phyloP scores from a whole-genome alignment of 2,888 invertebrate genomes.

The Automeris io region DNA sequence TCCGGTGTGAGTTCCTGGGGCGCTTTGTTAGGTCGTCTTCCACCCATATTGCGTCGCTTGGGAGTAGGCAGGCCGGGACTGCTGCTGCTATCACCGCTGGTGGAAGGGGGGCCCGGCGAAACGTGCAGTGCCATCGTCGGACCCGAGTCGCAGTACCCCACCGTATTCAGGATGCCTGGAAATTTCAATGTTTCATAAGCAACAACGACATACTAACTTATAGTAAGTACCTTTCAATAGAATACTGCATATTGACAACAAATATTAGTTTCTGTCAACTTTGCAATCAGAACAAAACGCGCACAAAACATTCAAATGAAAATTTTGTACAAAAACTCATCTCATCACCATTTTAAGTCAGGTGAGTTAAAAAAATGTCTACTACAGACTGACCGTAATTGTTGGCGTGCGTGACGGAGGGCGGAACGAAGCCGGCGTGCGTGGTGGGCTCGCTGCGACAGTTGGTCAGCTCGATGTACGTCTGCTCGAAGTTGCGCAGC shows the following conservation, averaged over 20 bases:
- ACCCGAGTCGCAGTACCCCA: slow-evolving; percentile 64
- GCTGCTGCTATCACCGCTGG: slow-evolving; percentile 69
- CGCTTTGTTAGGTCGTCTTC: slow-evolving; percentile 86
- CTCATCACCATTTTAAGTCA: not conserved
- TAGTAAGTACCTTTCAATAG: too few species aligned
- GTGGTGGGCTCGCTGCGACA: slow-evolving; percentile 84
- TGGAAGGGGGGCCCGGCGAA: slow-evolving; percentile 74
- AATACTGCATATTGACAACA: too few species aligned
- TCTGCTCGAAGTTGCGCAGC: slow-evolving; percentile 93
- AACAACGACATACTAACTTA: slow-evolving; percentile 1
- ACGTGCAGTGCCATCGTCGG: slow-evolving; percentile 72
- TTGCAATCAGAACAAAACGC: too few species aligned
- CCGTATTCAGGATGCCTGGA: slow-evolving; percentile 68
- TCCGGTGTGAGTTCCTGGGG: slow-evolving; percentile 88
- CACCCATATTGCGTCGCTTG: slow-evolving; percentile 88
- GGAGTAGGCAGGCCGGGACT: slow-evolving; percentile 68
- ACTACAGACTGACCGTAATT: slow-evolving; percentile 59
- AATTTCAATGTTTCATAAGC: slow-evolving; percentile 12
- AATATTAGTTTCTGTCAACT: too few species aligned
- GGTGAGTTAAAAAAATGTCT: not conserved
- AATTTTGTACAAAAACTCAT: too few species aligned
- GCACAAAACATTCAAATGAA: too few species aligned
- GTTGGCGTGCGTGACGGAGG: slow-evolving; percentile 76
- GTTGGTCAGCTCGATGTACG: slow-evolving; percentile 91
- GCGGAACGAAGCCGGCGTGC: slow-evolving; percentile 96